Evolutionary conservation across 2,113 vertebrate genomes (phyloP), one percentile per base, ranked within the genome.

Genomic region (Syngnathus floridae): DNA sequence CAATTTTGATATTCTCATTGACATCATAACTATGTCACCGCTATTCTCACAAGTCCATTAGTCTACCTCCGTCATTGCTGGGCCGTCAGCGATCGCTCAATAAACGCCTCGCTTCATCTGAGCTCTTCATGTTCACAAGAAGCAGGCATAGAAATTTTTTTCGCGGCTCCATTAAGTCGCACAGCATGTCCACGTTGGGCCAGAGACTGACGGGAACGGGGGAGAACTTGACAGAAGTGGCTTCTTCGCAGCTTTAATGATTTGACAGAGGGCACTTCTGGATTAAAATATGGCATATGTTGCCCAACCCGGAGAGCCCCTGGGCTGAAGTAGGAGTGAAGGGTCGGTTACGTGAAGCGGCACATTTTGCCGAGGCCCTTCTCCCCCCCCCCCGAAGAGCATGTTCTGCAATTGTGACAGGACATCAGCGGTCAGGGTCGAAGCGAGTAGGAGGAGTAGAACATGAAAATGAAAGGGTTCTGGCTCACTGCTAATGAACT

Each of bases 401-500:
- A 51, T 67, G 73, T 69, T 82, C 69, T 63, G 11, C 71, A 79
- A 81, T 82, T 75, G 59, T 73, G 81, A 82, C 78, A 79, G 76
- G 41, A 49, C 66, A 59, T 81, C 69, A 61, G 56, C 72, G 76
- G 54, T 56, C 54, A 35, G 22, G 54, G 26, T 56, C 16, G 54
- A 56, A 19, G 51, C 73, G 49, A 69, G 41, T 61, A 83, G 65
- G 71, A 76, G 73, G 65, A 69, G 77, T 75, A 79, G 76, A 80
- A 56, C 54, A 36, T 31, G 54, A 64, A 69, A 78, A 81, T 64
- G 51, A 69, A 81, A 73, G 4, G 5, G 62, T 70, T 80, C 65
- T 69, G 70, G 61, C 69, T 82, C 68, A 41, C 64, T 71, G 77
- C 75, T 84, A 79, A 86, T 84, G 79, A 84, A 73, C 71, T 71